These are phyloP conservation scores for Anoplophora glabripennis DNA, from an alignment of 1,140 invertebrate species.

Conservation along the genomic window DNA sequence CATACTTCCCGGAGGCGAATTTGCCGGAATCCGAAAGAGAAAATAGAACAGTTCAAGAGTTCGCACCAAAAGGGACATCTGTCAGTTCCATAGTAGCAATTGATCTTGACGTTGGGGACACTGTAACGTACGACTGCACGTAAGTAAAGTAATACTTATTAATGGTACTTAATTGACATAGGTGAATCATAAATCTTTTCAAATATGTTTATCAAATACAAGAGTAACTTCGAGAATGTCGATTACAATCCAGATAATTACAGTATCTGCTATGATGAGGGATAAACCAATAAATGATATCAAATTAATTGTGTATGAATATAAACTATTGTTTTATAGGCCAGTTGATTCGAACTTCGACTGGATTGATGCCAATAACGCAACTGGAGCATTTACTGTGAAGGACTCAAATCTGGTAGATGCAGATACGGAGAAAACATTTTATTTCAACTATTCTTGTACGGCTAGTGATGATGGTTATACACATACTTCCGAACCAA, in stretches of 20 bases:
- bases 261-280: too few relatives aligned
- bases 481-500: conserved; percentile 32
- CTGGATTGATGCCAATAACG: conserved; percentile 49
- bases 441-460: conserved; percentile 51
- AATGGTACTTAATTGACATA: not conserved
- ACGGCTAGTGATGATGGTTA: conserved; percentile 49
- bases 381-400: conserved; percentile 50
- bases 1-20: conserved; percentile 42
- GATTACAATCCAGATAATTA: too few relatives aligned
- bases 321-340: conserved; percentile 36
- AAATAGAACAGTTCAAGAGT: conserved; percentile 43
- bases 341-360: conserved; percentile 41
- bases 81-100: conserved; percentile 53
- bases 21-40: conserved; percentile 39
- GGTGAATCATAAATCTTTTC: too few relatives aligned
- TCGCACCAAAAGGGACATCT: conserved; percentile 42
- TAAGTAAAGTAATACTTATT: conserved; percentile 31
- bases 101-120: conserved; percentile 52
- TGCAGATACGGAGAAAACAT: conserved; percentile 47
- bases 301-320: not conserved
- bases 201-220: too few relatives aligned
- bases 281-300: too few relatives aligned
- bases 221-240: too few relatives aligned
- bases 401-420: conserved; percentile 48
- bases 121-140: conserved; percentile 40